Base-by-base conservation (phyloP, 1,140 invertebrate species). In the Ceratosolen solmsi region DNA sequence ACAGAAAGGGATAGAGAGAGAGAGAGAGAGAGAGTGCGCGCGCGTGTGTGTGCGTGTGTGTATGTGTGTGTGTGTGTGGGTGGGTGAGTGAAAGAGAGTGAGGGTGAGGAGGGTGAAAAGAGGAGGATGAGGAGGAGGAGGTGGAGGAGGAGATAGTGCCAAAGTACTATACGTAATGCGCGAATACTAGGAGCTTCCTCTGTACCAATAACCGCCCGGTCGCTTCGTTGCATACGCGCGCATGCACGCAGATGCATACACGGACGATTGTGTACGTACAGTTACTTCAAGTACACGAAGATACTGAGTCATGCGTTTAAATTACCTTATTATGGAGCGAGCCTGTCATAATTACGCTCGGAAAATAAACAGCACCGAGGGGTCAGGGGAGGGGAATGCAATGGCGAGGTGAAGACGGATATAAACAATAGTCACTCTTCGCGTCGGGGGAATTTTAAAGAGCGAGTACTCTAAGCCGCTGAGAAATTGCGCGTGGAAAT, bases 261-360 rank as follows among this genome's bases (percentile, higher is more conserved):
- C 5, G 36, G 20, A n/a, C 22, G 17, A 9, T 68, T 13, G 63
- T 13, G 20, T 68, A 68, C 63, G 20, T 38, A 8, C 63, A 68
- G 30, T 65, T 13, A 36, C 30, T 36, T 0, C 11, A 20, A 36
- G 15, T 36, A 25, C 30, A 65, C 60, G 15, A 22, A 65, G 60
- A 30, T 65, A 49, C 78, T 79, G 41, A 79, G 78, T 79, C 78
- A 79, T 79, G 78, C 78, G 78, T 79, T 79, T 79, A 79, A 79
- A 79, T 79, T 79, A 72, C 78, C 78, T 79, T 58, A 79, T 79
- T 72, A 79, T 25, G 27, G 54, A 79, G 38, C 36, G 33, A 60
- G 51, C 51, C 68, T 30, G 78, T 79, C 68, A 79, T 79, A 79
- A 79, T 79, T 79, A 60, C 54, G 68, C 51, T 25, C 17, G 22